Conservation (phyloP, 2,797 vertebrate genomes). For the Onychomys leucogaster region DNA sequence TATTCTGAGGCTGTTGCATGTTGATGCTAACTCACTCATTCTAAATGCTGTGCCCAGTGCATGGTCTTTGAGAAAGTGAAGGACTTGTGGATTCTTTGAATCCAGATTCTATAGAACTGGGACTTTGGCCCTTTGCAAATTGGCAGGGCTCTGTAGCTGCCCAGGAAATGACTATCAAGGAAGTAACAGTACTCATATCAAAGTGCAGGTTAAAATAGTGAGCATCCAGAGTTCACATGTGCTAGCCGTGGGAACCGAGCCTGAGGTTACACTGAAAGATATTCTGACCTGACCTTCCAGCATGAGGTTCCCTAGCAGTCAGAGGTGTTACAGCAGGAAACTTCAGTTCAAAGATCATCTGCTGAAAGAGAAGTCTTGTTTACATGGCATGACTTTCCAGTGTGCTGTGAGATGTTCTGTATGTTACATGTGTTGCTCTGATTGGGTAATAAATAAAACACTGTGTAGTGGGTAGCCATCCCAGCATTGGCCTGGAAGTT, state of each 20-base stretch:
- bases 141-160: not conserved
- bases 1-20: not conserved
- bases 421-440: too few species aligned
- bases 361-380: not conserved
- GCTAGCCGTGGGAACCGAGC: not conserved
- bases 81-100: not conserved
- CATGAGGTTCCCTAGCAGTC: not conserved
- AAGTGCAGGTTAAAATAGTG: not conserved
- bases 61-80: not conserved
- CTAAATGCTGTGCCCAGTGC: not conserved
- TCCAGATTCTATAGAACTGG: not conserved
- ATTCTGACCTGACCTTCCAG: not conserved
- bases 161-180: not conserved
- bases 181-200: not conserved
- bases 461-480: too few species aligned
- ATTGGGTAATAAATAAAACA: too few species aligned
- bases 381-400: not conserved
- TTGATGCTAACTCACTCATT: not conserved
- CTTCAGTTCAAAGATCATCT: not conserved
- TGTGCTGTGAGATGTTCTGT: too few species aligned
- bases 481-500: too few species aligned
- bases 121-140: not conserved
- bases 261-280: not conserved
- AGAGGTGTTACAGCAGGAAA: not conserved
- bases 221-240: not conserved